A percentile compares a stretch with the other conserved stretches of the same genome.
phyloP scores from a whole-genome alignment of 2,113 vertebrate genomes.

The Pionites leucogaster region DNA sequence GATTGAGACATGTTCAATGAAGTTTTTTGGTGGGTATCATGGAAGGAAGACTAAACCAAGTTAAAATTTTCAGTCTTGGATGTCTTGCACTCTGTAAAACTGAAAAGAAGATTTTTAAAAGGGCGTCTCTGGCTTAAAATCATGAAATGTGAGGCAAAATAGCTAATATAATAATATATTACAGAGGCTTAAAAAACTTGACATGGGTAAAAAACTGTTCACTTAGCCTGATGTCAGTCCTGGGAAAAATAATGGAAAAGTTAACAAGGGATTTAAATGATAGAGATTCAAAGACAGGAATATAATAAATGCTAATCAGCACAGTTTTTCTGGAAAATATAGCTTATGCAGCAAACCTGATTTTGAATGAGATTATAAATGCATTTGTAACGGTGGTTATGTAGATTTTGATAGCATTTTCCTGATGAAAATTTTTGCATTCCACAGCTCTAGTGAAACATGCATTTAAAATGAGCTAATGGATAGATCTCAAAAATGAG shows the following conservation, averaged over 20 bases:
- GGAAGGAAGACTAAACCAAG: background rate
- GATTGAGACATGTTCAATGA: background rate
- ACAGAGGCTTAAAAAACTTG: background rate
- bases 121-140: background rate
- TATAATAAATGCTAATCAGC: conserved; percentile 1
- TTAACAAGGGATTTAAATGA: conserved; percentile 7
- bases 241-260: background rate
- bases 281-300: background rate
- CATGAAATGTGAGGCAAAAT: background rate
- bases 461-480: background rate
- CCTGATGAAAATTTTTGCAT: background rate
- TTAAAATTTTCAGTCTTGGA: background rate
- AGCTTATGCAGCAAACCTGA: background rate
- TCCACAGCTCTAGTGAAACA: background rate
- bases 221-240: background rate
- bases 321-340: background rate
- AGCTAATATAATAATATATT: background rate
- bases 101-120: background rate
- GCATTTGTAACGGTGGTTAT: background rate
- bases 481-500: conserved; percentile 11
- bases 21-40: background rate
- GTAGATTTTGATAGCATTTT: conserved; percentile 15
- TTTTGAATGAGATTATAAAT: conserved; percentile 3
- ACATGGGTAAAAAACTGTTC: background rate
- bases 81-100: background rate